Evolutionary conservation across 2,888 invertebrate species (phyloP), one percentile per base, ranked within the genome.

Genomic region (Aleiodes alternator): DNA sequence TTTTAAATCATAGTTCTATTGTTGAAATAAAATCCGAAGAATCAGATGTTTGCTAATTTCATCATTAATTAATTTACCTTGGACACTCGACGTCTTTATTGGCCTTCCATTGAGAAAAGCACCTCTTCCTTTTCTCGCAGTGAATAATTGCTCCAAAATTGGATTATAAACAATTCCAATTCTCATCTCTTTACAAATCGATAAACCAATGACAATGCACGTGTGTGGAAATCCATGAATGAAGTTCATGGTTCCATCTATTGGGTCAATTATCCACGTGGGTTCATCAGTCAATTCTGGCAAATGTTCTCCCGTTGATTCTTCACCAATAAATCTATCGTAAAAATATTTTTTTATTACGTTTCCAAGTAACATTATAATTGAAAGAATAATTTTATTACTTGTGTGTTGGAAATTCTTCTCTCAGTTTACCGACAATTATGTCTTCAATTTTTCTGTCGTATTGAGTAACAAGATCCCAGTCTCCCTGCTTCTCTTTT

Each of bases 161-260:
- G 96, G 96, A 90, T 95, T 95, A 87, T 94, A 95, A 2, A 96
- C 92, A 74, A 97, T 92, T 23, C 95, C 96, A 81, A 95, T 87
- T 3, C 92, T 92, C 82, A 93, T 90, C 86, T 92, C 90, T 82
- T 93, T 93, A 31, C 92, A 90, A 12, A 93, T 90, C 4, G 91
- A 86, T 48, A 94, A 87, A 23, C 93, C 96, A 76, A 96, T 93
- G 0, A 95, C 95, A 68, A 96, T 92, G 79, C 93, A 93, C 11
- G 92, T 92, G 76, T 93, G 92, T 1, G 94, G 95, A 84, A 95
- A 92, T 72, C 92, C 91, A 82, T 93, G 92, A 31, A 96, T 94
- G 88, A 96, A 97, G 90, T 97, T 97, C 71, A 94, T 94, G 0
- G 97, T 97, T n/a, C 97, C 97, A 90, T 97, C 97, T 68, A 97